Conservation (phyloP, 2,888 invertebrate genomes). For the Ormyrus labotus region DNA sequence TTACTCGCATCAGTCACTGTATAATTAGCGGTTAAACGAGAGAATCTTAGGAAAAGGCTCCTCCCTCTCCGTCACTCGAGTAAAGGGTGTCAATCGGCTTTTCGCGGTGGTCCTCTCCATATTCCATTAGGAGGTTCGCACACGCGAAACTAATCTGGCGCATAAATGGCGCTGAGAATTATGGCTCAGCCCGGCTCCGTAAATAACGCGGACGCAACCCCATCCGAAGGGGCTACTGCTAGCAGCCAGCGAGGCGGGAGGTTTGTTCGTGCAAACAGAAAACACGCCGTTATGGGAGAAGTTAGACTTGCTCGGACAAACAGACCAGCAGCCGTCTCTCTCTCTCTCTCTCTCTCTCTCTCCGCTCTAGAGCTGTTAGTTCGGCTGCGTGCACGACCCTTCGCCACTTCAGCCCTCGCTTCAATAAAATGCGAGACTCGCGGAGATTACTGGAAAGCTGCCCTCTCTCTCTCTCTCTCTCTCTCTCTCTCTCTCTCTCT, state of each 20-base stretch:
- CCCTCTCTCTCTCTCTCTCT: too few relatives aligned
- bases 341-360: slow-evolving; percentile 18
- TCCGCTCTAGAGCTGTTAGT: background rate
- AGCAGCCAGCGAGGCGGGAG: slow-evolving; percentile 1
- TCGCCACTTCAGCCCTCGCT: too few relatives aligned
- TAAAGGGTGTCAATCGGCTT: slow-evolving; percentile 46
- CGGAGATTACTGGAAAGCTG: too few relatives aligned
- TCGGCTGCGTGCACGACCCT: background rate
- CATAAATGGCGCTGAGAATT: slow-evolving; percentile 54
- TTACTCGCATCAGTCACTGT: too few relatives aligned
- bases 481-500: too few relatives aligned
- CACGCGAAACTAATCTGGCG: slow-evolving; percentile 49
- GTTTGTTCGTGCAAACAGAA: slow-evolving; percentile 64
- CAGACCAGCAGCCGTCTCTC: slow-evolving; percentile 52
- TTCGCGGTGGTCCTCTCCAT: slow-evolving; percentile 8
- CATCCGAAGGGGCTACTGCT: slow-evolving; percentile 5
- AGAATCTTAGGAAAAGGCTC: too few relatives aligned
- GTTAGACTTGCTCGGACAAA: slow-evolving; percentile 64
- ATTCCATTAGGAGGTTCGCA: slow-evolving; percentile 31
- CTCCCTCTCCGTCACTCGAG: background rate
- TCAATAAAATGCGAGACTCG: too few relatives aligned
- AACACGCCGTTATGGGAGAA: slow-evolving; percentile 64
- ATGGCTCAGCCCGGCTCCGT: slow-evolving; percentile 40
- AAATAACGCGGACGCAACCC: slow-evolving; percentile 48
- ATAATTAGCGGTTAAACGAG: too few relatives aligned